These are phyloP conservation scores for Alsophila aescularia DNA, from an alignment of 2,888 invertebrate genomes.

Conservation along the genomic window DNA sequence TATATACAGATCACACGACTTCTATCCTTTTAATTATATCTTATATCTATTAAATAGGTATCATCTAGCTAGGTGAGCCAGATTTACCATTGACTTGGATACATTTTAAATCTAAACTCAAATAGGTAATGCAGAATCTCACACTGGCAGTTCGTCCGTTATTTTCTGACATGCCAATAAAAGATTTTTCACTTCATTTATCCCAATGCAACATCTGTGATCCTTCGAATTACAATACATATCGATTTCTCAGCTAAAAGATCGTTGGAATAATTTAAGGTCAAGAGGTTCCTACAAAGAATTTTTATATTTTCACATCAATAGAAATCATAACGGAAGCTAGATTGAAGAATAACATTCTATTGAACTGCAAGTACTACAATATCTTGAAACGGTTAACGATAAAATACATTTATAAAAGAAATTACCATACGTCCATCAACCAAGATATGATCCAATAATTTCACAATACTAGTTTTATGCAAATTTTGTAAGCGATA, in stretches of 20 bases:
- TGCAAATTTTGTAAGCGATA: constrained; percentile 78
- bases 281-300: constrained; percentile 58
- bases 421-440: constrained; percentile 81
- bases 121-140: constrained; percentile 8
- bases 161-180: constrained; percentile 8
- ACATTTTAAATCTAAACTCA: not conserved
- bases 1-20: no score
- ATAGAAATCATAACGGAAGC: constrained; percentile 71
- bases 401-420: constrained; percentile 55
- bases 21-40: no score
- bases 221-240: constrained; percentile 39
- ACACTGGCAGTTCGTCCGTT: constrained; percentile 23
- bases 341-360: constrained; percentile 80
- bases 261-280: constrained; percentile 69
- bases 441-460: constrained; percentile 77
- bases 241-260: constrained; percentile 54
- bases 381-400: constrained; percentile 60
- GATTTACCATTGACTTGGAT: not conserved
- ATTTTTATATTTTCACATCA: constrained; percentile 66
- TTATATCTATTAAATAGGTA: no score
- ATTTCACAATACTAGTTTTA: constrained; percentile 61
- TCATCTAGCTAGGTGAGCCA: no score
- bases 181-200: constrained; percentile 25
- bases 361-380: constrained; percentile 47
- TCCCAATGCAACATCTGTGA: constrained; percentile 36